Percentiles rank a stretch among this genome's conserved stretches.
Conservation (phyloP, 2,113 vertebrate genomes). For the Phoxinus phoxinus region DNA sequence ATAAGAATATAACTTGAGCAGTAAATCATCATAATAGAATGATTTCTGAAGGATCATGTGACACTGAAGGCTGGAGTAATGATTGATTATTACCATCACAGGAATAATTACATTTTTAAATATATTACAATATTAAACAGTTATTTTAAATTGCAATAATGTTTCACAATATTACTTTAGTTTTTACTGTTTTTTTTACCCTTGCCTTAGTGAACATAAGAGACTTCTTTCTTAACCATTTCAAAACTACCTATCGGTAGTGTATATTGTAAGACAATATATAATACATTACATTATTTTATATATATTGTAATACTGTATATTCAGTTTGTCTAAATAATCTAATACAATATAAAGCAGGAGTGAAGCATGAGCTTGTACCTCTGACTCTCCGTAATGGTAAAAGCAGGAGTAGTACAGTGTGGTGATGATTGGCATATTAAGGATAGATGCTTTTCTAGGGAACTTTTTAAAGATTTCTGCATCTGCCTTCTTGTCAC, state of each 20-base stretch:
- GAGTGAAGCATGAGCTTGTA: conserved; percentile 56
- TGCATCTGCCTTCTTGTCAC: conserved; percentile 82
- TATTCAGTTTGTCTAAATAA: not conserved
- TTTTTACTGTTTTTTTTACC: not conserved
- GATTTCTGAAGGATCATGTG: not conserved
- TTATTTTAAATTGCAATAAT: not conserved
- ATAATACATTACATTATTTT: not conserved
- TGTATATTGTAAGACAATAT: not conserved
- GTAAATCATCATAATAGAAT: not conserved
- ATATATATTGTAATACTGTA: not conserved
- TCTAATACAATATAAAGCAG: not conserved
- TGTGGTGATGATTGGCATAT: conserved; percentile 94
- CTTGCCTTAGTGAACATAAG: not conserved
- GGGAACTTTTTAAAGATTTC: conserved; percentile 92
- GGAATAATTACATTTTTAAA: not conserved
- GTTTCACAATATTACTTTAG: not conserved
- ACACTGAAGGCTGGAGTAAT: not conserved
- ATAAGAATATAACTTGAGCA: not conserved
- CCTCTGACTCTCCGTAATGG: conserved; percentile 89
- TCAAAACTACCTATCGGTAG: not conserved
- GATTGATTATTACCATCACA: no score
- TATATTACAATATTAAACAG: not conserved
- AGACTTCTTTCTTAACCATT: not conserved
- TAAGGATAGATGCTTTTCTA: conserved; percentile 89
- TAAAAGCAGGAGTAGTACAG: conserved; percentile 97